These are phyloP conservation scores for Pterostichus madidus DNA, from an alignment of 2,888 invertebrate species.

Conservation along the genomic window DNA sequence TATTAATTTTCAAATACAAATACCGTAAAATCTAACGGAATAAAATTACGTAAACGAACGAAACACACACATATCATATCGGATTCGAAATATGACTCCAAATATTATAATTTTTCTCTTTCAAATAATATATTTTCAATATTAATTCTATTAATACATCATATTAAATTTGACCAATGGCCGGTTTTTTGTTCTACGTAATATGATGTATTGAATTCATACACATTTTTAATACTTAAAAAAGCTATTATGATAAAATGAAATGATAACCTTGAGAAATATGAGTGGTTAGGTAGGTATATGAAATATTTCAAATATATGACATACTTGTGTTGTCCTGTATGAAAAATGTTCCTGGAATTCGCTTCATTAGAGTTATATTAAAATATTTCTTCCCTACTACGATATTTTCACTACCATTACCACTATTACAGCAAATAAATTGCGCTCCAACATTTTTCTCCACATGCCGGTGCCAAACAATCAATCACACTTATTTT, in stretches of 20 bases:
- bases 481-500: background rate
- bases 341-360: constrained; percentile 23
- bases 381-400: constrained; percentile 24
- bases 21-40: too few relatives aligned
- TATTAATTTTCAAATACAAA: too few relatives aligned
- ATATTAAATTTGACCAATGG: too few relatives aligned
- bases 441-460: background rate
- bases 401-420: background rate
- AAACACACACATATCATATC: too few relatives aligned
- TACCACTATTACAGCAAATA: background rate
- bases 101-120: too few relatives aligned
- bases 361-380: constrained; percentile 19
- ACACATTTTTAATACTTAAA: background rate
- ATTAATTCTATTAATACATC: too few relatives aligned
- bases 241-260: background rate
- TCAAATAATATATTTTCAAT: too few relatives aligned
- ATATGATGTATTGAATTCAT: background rate
- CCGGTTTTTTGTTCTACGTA: too few relatives aligned
- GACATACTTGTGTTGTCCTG: constrained; percentile 34
- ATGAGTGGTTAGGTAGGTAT: background rate
- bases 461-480: background rate
- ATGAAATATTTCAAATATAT: constrained; percentile 38
- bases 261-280: background rate
- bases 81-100: too few relatives aligned
- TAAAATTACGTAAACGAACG: too few relatives aligned